Conservation (phyloP, 2,113 vertebrate genomes). For the Silurus glanis region DNA sequence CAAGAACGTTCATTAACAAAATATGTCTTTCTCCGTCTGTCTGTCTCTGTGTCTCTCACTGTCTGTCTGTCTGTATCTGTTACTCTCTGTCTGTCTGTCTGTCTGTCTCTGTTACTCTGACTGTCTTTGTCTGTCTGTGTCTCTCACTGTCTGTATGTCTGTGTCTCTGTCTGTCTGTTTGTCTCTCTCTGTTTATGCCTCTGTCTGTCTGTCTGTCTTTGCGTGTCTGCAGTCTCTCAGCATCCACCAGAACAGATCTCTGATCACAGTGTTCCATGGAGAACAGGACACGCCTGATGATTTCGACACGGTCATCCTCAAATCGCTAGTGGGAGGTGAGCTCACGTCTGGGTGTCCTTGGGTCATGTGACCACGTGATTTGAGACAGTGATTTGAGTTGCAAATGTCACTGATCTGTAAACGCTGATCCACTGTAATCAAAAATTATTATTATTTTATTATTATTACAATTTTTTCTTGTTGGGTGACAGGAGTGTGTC, state of each 20-base stretch:
- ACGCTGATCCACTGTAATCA: too few relatives aligned
- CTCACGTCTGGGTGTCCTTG: not conserved
- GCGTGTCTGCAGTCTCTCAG: constrained; percentile 67
- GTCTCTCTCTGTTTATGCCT: not conserved
- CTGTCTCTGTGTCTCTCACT: constrained; percentile 24
- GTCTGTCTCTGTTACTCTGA: not conserved
- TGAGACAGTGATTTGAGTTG: too few relatives aligned
- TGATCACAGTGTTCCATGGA: constrained; percentile 76
- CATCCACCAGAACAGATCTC: constrained; percentile 76
- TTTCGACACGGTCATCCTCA: constrained; percentile 82
- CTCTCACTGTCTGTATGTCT: constrained; percentile 10
- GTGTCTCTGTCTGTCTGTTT: constrained; percentile 20
- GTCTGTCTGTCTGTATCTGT: constrained; percentile 20
- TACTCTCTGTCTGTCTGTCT: constrained; percentile 10
- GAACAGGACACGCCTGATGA: constrained; percentile 78
- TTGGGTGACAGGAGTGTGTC: too few relatives aligned
- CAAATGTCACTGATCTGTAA: not conserved
- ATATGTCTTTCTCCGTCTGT: not conserved
- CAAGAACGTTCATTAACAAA: not conserved
- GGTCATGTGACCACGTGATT: not conserved
- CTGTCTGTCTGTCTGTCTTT: not conserved
- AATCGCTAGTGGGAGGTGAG: constrained; percentile 80
- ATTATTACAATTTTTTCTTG: too few relatives aligned
- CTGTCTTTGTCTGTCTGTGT: not conserved
- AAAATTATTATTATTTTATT: too few relatives aligned